A percentile compares a stretch with the other conserved stretches of the same genome.
Evolutionary conservation across 2,113 vertebrate genomes (phyloP).

Genomic region (Nycticorax nycticorax): DNA sequence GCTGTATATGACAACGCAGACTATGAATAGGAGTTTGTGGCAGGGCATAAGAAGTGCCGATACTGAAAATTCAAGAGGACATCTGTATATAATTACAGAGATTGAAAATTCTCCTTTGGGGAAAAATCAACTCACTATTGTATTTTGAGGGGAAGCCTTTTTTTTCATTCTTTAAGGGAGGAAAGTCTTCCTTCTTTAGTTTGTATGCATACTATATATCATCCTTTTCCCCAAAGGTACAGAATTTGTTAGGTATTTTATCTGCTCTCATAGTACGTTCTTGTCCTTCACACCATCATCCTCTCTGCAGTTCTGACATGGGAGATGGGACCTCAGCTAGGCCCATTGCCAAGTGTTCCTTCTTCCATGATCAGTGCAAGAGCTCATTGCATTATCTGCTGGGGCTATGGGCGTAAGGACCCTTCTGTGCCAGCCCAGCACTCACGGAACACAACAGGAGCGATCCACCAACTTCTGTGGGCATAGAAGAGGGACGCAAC

Average conservation of each 20-base stretch:
- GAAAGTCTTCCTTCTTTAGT: neutral
- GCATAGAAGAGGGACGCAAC: neutral
- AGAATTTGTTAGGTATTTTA: neutral
- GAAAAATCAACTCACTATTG: neutral
- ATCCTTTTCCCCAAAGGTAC: neutral
- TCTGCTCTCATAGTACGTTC: neutral
- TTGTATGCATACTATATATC: rapidly evolving
- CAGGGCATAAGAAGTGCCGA: neutral
- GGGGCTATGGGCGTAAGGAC: neutral
- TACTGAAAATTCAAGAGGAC: neutral
- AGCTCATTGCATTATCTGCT: neutral
- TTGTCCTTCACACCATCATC: rapidly evolving
- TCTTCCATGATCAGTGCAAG: neutral
- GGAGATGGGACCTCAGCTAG: neutral
- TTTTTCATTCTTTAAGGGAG: neutral
- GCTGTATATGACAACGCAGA: neutral
- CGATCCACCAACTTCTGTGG: neutral
- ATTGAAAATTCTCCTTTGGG: neutral
- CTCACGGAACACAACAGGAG: neutral
- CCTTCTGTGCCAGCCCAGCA: neutral
- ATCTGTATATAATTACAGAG: neutral
- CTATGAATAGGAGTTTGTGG: neutral
- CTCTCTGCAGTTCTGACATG: neutral
- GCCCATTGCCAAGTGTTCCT: neutral
- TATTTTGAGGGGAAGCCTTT: neutral